Base-by-base conservation (phyloP, 2,113 vertebrate species). In the Elanoides forficatus region DNA sequence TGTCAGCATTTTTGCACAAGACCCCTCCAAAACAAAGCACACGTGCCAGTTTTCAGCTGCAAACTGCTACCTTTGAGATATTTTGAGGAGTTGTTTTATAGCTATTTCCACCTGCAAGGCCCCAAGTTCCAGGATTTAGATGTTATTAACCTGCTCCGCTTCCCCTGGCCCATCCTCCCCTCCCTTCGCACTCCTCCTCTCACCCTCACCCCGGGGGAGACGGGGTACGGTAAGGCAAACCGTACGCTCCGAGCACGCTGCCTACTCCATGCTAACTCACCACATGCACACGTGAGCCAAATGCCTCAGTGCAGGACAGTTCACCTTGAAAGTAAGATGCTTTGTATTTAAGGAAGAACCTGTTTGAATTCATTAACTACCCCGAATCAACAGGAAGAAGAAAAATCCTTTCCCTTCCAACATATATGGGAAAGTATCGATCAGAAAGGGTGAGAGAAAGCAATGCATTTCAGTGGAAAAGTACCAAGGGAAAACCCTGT, bases 261-360 rank as follows among this genome's bases (percentile, higher is more conserved):
- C 75, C 71, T 40, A 6, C 65, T 40, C 72, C 14, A 55, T 0
- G 2, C 9, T 13, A 65, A 59, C 34, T n/a, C 81, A 59, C 3
- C 10, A 15, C 11, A 0, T 2, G 29, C 29, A 40, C 22, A 2
- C 0, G 3, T 18, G 17, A 96, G n/a, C 16, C 66, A 45, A 55
- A 73, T 4, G 6, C 20, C 42, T 21, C 30, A 3, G 9, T 11
- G 23, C 70, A n/a, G 52, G 47, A 23, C 0, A 29, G 10, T 1
- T 74, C 60, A 25, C 38, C n/a, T 40, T 22, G 9, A 5, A 84
- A 50, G 8, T 5, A 62, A 56, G 21, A 30, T 10, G 13, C 27
- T 88, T 86, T 22, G 8, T 9, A 13, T 26, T 73, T 66, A 78
- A 70, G 60, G 71, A 89, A 80, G 27, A 96, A 92, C 50, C 38